These are phyloP conservation scores for Napeogenes sylphis DNA, from an alignment of 2,888 invertebrate species.

Conservation along the genomic window DNA sequence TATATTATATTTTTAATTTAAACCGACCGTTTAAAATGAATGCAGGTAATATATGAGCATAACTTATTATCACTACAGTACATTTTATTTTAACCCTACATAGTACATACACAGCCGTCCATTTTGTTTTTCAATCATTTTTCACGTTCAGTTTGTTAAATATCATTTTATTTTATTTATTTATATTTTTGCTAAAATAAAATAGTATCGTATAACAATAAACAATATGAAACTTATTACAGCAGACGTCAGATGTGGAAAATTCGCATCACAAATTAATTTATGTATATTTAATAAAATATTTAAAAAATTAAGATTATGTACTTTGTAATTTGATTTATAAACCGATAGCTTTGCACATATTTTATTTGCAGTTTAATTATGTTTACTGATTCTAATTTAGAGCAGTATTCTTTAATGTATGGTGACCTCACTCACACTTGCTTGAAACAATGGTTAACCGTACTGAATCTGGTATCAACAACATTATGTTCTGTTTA, in stretches of 20 bases:
- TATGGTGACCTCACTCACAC: not conserved
- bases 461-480: not conserved
- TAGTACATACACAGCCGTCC: no score
- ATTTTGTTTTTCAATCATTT: no score
- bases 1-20: no score
- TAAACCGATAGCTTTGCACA: no score
- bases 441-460: not conserved
- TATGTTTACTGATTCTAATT: constrained; percentile 1
- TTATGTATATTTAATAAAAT: no score
- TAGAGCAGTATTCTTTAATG: not conserved
- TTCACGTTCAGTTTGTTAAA: no score
- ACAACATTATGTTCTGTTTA: constrained; percentile 8
- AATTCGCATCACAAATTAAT: not conserved
- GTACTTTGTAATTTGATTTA: not conserved
- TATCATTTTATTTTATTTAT: no score
- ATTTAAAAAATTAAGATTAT: not conserved
- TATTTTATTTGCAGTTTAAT: not conserved
- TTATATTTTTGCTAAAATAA: not conserved
- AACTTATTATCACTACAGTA: no score
- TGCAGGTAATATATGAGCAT: no score
- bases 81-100: no score
- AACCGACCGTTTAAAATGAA: no score
- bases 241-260: constrained; percentile 2
- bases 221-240: constrained; percentile 7
- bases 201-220: not conserved